Percentiles rank a stretch among this genome's conserved stretches.
Evolutionary conservation across 2,888 invertebrate genomes (phyloP).

Genomic region (Anodontia alba): DNA sequence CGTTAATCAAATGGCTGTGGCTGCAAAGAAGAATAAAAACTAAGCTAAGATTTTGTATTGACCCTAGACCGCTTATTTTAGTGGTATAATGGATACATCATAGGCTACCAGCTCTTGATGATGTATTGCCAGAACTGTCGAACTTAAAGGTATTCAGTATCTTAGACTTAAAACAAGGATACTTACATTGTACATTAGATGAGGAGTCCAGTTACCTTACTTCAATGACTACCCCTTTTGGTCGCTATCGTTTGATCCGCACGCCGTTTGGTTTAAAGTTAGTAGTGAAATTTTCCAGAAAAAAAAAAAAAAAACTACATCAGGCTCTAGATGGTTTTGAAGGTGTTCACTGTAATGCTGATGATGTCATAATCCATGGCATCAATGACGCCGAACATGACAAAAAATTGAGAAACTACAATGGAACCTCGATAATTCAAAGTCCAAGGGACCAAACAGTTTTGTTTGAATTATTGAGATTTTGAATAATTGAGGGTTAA

Average conservation of each 20-base stretch:
- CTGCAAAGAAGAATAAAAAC: constrained; percentile 42
- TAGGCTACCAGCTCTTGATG: constrained; percentile 57
- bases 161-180: constrained; percentile 55
- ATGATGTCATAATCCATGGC: constrained; percentile 61
- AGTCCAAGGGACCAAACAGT: too few species aligned
- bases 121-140: constrained; percentile 54
- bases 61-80: constrained; percentile 59
- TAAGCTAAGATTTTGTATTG: constrained; percentile 58
- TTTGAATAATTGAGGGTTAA: too few species aligned
- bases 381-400: constrained; percentile 1
- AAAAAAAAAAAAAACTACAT: constrained; percentile 55
- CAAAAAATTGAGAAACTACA: too few species aligned
- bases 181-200: constrained; percentile 57
- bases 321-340: constrained; percentile 56
- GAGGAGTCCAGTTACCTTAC: constrained; percentile 55
- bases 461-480: too few species aligned
- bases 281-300: constrained; percentile 54
- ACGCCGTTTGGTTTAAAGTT: constrained; percentile 63
- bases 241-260: constrained; percentile 58
- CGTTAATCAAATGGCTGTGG: constrained; percentile 56
- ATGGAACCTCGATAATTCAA: too few species aligned
- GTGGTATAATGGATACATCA: constrained; percentile 51
- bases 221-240: constrained; percentile 63
- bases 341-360: constrained; percentile 55
- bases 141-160: constrained; percentile 59